Percentiles rank a stretch among this genome's conserved stretches.
phyloP scores from a whole-genome alignment of 35 echinoderm and acorn worm species.

The Ptychodera flava region DNA sequence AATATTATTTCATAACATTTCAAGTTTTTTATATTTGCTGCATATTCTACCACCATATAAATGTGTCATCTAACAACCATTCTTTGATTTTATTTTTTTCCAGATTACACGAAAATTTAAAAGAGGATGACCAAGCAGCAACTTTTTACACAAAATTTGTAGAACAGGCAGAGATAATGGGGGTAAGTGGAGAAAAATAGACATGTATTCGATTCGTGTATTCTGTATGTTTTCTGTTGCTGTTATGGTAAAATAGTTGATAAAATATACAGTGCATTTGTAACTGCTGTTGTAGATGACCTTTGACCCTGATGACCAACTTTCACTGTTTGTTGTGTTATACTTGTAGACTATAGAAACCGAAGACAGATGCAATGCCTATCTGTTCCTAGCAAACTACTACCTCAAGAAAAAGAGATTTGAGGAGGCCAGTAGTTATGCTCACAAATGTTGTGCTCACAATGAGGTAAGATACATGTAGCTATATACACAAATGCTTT shows the following conservation, averaged over 20 bases:
- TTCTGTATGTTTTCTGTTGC: not conserved
- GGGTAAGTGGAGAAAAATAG: conserved; percentile 36
- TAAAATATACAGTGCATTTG: not conserved
- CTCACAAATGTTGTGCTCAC: conserved; percentile 84
- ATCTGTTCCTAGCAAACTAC: conserved; percentile 69
- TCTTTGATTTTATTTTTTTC: too few species aligned
- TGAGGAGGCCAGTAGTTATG: conserved; percentile 84
- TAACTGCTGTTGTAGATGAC: not conserved
- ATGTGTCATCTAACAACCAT: too few species aligned
- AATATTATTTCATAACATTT: too few species aligned
- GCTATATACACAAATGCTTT: too few species aligned
- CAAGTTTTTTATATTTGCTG: too few species aligned
- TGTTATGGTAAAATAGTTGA: too few species aligned
- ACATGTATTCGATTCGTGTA: not conserved
- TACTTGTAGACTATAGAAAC: conserved; percentile 53
- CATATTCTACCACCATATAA: too few species aligned
- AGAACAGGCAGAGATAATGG: conserved; percentile 68
- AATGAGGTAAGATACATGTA: conserved; percentile 59
- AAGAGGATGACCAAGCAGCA: conserved; percentile 85
- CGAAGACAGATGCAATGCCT: conserved; percentile 75
- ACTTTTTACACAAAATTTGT: conserved; percentile 94
- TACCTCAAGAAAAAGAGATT: conserved; percentile 77
- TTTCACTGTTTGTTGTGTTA: not conserved
- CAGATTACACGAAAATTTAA: conserved; percentile 68
- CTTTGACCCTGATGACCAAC: not conserved